phyloP scores from a whole-genome alignment of 1,140 invertebrate species.

The Scaptodrosophila lebanonensis region DNA sequence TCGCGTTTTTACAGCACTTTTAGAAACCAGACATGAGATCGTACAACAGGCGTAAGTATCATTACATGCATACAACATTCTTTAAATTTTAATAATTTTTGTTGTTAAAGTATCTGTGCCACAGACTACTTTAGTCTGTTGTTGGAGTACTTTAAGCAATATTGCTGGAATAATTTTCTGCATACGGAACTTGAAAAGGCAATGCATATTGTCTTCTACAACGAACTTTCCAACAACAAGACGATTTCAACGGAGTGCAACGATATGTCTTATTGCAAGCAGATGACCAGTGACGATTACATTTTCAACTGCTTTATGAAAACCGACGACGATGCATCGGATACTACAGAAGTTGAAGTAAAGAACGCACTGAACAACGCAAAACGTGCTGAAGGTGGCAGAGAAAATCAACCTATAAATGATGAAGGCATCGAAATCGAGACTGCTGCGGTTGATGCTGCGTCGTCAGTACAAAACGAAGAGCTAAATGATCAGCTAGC shows the following conservation, averaged over 20 bases:
- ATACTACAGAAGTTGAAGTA: constrained; percentile 30
- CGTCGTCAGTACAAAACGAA: not conserved
- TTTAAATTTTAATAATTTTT: not conserved
- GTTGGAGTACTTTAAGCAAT: constrained; percentile 90
- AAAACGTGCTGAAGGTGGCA: constrained; percentile 37
- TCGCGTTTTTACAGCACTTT: constrained; percentile 83
- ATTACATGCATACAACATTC: too few relatives aligned
- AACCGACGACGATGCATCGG: constrained; percentile 5
- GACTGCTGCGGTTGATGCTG: constrained; percentile 13
- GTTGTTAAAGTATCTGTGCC: constrained; percentile 54
- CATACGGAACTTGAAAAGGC: constrained; percentile 90
- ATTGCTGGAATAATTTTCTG: constrained; percentile 92
- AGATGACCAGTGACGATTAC: constrained; percentile 19
- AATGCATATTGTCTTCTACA: constrained; percentile 82
- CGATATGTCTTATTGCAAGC: constrained; percentile 25
- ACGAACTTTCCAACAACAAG: constrained; percentile 53
- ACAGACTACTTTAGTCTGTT: constrained; percentile 77
- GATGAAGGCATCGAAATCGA: constrained; percentile 31
- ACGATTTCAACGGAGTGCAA: constrained; percentile 44
- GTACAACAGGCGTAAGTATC: constrained; percentile 78
- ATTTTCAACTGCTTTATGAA: constrained; percentile 37
- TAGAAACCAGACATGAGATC: constrained; percentile 82
- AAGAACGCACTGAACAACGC: constrained; percentile 44
- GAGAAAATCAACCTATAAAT: not conserved
- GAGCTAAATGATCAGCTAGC: not conserved